Base-by-base conservation (phyloP, 2,113 vertebrate species). In the Nannobrachium achirus region DNA sequence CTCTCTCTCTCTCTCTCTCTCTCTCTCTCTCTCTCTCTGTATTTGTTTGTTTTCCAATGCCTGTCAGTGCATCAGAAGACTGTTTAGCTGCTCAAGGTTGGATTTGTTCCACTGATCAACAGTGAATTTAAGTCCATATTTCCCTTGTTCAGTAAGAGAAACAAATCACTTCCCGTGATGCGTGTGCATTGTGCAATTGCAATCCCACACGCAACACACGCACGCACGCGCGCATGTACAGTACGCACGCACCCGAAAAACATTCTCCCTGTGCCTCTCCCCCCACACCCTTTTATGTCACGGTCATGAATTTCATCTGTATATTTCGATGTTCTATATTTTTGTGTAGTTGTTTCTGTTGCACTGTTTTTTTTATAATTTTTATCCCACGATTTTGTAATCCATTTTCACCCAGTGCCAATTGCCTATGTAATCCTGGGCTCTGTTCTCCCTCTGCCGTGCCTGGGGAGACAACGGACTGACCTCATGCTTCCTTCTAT, bases 31-130 rank as follows among this genome's bases (percentile, higher is more conserved):
- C 71, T 59, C 18, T 2, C 56, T 45, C 16, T 44, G 49, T 73
- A 53, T 72, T 75, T 70, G 63, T 71, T 74, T 71, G 60, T 60
- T 53, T 63, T 50, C 45, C 46, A 25, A 2, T 60, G 49, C 25
- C 56, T 71, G 63, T 48, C 67, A 38, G 11, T 63, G 68, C 55
- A 2, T 33, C 74, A 52, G 66, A 72, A 73, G 75, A 79, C 25
- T 72, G 55, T 55, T 38, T 4, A 16, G 59, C 53, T 48, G 60
- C 48, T 68, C 42, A 59, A 68, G 79, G 75, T 79, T 61, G 7
- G 71, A 65, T 66, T 74, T 83, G 63, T 71, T 78, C 8, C 14
- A 55, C 66, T 20, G 82, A 71, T 79, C 76, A 71, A 66, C 76
- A 80, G 63, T 75, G 63, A 72, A 41, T 49, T 5, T 3, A 19